Base-by-base conservation (phyloP, 2,888 invertebrate genomes). In the Diploptera punctata region DNA sequence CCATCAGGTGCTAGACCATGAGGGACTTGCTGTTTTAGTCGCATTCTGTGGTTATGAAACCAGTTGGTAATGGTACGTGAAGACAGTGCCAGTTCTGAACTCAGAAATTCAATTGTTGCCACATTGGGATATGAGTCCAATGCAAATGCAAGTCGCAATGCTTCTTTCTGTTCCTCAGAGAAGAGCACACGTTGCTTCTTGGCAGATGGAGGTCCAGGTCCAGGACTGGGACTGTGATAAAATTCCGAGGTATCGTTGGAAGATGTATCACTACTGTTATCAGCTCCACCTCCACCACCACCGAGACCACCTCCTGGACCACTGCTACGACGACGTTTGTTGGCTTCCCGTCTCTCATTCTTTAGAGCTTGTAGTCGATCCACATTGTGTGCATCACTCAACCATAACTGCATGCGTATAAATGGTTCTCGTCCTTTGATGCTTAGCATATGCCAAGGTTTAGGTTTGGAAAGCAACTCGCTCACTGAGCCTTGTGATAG, bases 1-100 rank as follows among this genome's bases (percentile, higher is more conserved):
- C 91, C 90, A 67, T 91, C 91, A 0, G 90, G 89, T 26, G 90
- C 86, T 77, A 87, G 85, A 0, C 92, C 91, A 79, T 94, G 94
- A 1, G 94, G 93, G 68, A 91, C 90, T 44, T 94, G 94, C 81
- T 95, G 95, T 84, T 98, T 98, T 81, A 97, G 89, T 75, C 99
- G 89, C 97, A 99, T 99, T 79, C 99, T 91, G 82, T 99, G 98
- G 83, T 99, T 99, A 87, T 99, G 99, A 88, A 99, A 99, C 99
- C 99, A 99, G 84, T 99, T 99, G 74, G 98, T 98, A 79, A 99
- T 98, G 70, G 99, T 99, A 77, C 99, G 89, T 67, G 97, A 93
- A 5, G 97, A 95, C 49, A 99, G 87, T 9, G 92, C 93, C 71
- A 99, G 86, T 83, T 98, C 97, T 33, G 90, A 89, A 33, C 98